These are phyloP conservation scores for Xiphydria camelus DNA, from an alignment of 2,888 invertebrate genomes.

Conservation along the genomic window DNA sequence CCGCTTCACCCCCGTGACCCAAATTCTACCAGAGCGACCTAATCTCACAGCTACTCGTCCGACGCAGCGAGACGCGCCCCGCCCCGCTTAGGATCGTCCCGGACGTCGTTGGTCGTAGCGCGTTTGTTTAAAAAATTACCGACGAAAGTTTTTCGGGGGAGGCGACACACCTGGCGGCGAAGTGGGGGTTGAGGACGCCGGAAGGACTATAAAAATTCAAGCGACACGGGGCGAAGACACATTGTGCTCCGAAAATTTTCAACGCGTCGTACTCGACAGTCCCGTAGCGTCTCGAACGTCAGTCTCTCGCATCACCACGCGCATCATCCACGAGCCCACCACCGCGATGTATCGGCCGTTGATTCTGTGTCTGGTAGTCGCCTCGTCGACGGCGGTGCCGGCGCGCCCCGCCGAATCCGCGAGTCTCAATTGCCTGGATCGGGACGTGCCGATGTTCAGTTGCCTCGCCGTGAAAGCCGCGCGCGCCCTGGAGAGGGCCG, in stretches of 20 bases:
- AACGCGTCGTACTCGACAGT: not conserved
- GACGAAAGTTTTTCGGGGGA: conserved; percentile 48
- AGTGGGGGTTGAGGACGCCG: conserved; percentile 41
- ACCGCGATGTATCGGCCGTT: conserved; percentile 58
- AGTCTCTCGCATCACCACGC: no score
- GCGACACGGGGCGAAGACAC: conserved; percentile 51
- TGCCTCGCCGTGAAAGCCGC: conserved; percentile 66
- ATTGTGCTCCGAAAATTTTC: conserved; percentile 52
- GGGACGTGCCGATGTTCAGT: conserved; percentile 60
- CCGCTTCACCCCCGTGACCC: conserved; percentile 8
- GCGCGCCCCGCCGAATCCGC: conserved; percentile 5
- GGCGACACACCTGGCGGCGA: conserved; percentile 24
- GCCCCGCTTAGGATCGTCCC: conserved; percentile 5
- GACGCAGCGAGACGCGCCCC: conserved; percentile 8
- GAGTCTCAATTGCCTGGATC: conserved; percentile 47
- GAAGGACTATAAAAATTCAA: conserved; percentile 54
- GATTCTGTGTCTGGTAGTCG: conserved; percentile 46
- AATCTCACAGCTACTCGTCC: conserved; percentile 10
- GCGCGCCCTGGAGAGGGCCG: conserved; percentile 62
- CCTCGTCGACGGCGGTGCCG: conserved; percentile 49
- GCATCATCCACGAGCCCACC: no score
- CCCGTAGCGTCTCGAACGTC: not conserved
- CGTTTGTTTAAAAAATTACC: conserved; percentile 57
- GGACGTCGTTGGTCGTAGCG: conserved; percentile 1
- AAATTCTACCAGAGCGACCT: conserved; percentile 8